Conservation (phyloP, 2,888 invertebrate species). For the Heterodera filipjevi region DNA sequence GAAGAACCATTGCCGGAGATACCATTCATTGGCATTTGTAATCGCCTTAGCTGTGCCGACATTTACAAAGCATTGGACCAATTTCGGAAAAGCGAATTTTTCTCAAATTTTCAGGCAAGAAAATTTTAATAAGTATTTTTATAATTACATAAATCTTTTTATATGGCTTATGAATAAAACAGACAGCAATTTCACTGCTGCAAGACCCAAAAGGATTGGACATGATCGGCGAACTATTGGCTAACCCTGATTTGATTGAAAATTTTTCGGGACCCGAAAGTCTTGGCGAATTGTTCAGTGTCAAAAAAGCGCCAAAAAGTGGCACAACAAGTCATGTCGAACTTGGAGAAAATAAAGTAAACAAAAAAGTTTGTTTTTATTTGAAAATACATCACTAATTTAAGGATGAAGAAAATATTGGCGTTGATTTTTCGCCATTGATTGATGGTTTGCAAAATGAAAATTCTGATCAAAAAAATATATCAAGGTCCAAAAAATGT, state of each 20-base stretch:
- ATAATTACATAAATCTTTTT: neutral
- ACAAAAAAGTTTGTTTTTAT: too few species aligned
- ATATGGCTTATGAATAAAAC: neutral
- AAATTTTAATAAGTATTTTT: neutral
- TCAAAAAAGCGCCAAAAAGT: neutral
- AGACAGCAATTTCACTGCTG: slow-evolving; percentile 58
- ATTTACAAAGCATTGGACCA: slow-evolving; percentile 63
- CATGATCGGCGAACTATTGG: slow-evolving; percentile 60
- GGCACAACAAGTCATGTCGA: slow-evolving; percentile 18
- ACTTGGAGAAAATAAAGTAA: slow-evolving; percentile 19
- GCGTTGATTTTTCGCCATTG: slow-evolving; percentile 54
- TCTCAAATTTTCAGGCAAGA: slow-evolving; percentile 62
- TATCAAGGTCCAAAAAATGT: neutral
- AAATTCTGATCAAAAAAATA: slow-evolving; percentile 37
- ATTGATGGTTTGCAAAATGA: slow-evolving; percentile 44
- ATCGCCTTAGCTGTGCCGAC: slow-evolving; percentile 59
- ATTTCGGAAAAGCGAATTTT: slow-evolving; percentile 61
- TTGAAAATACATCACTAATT: neutral
- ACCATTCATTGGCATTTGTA: slow-evolving; percentile 62
- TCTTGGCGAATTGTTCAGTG: slow-evolving; percentile 31
- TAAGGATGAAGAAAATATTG: slow-evolving; percentile 58
- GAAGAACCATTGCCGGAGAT: slow-evolving; percentile 58
- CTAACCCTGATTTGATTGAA: slow-evolving; percentile 62
- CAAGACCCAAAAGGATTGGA: slow-evolving; percentile 64
- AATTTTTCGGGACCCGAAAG: slow-evolving; percentile 52